Base-by-base conservation (phyloP, 1,140 invertebrate genomes). In the Sitodiplosis mosellana region DNA sequence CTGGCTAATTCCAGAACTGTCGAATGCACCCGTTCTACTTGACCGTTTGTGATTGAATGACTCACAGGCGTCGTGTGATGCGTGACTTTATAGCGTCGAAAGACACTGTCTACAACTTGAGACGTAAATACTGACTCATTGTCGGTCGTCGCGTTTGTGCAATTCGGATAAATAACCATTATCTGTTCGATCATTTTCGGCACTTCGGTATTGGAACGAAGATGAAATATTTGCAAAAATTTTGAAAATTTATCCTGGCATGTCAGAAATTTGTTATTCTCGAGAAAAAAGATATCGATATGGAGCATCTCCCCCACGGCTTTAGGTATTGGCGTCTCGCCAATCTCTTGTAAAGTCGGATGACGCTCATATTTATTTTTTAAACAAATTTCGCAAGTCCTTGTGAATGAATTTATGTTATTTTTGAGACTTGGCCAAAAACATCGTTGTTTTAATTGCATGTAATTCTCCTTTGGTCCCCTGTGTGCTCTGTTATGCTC, bases 21-120 rank as follows among this genome's bases (percentile, higher is more conserved):
- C 2, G 49, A 52, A 33, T 53, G 53, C n/a, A 54, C 54, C 17
- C 50, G 45, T 54, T 55, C 50, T 7, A 55, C 20, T 17, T 52
- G 51, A 6, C 54, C 51, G 22, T 55, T 55, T 2, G 48, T 46
- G 34, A 43, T 20, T 33, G 51, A 54, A 47, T 47, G 50, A 14
- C 52, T 48, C 1, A 52, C 45, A 4, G 49, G 49, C 1, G 46
- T 36, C 38, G 11, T 47, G 22, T 33, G 45, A 36, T 47, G 48
- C 27, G 50, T 41, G 1, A 52, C 52, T 33, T 44, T 22, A 18
- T 48, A 45, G 47, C 34, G 12, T 21, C 48, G 11, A 10, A 50
- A 12, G 37, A 50, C 45, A 15, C 43, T 45, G 8, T n/a, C 45
- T 40, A 52, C 45, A 11, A 40, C 22, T 17, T 17, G 21, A 2